Evolutionary conservation across 2,888 invertebrate genomes (phyloP).

Genomic region (Abrostola triplasia): DNA sequence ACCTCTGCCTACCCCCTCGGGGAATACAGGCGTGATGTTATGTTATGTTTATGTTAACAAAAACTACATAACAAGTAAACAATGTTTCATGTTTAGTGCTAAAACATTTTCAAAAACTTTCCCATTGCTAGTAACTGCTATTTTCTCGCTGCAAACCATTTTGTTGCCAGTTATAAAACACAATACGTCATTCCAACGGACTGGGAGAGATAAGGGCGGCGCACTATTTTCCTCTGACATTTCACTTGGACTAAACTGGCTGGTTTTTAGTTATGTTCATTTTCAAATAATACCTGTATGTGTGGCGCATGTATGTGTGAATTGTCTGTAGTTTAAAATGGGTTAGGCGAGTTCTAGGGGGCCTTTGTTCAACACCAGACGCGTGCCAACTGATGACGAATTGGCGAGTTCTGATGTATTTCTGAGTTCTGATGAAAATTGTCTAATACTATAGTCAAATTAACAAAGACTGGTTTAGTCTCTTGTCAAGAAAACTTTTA

Average conservation of each 20-base stretch:
- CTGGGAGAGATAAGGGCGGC: constrained; percentile 41
- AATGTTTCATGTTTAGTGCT: background rate
- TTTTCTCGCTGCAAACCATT: constrained; percentile 37
- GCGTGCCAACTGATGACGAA: too few relatives aligned
- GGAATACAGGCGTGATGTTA: too few relatives aligned
- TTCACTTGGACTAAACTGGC: constrained; percentile 44
- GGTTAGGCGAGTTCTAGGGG: background rate
- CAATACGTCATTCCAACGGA: constrained; percentile 52
- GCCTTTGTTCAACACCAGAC: background rate
- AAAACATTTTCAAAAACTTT: constrained; percentile 23
- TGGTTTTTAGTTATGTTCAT: constrained; percentile 20
- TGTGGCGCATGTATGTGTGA: background rate
- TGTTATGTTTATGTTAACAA: too few relatives aligned
- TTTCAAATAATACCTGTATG: background rate
- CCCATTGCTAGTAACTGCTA: background rate
- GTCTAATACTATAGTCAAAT: too few relatives aligned
- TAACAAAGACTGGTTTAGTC: too few relatives aligned
- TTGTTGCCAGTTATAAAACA: constrained; percentile 41
- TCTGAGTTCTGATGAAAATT: too few relatives aligned
- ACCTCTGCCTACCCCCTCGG: too few relatives aligned
- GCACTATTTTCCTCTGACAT: constrained; percentile 54
- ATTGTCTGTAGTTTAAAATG: background rate
- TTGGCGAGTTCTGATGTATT: too few relatives aligned
- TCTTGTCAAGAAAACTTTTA: too few relatives aligned
- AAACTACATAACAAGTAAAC: background rate